Evolutionary conservation across 2,888 invertebrate genomes (phyloP).

Genomic region (Tetragnatha montana): DNA sequence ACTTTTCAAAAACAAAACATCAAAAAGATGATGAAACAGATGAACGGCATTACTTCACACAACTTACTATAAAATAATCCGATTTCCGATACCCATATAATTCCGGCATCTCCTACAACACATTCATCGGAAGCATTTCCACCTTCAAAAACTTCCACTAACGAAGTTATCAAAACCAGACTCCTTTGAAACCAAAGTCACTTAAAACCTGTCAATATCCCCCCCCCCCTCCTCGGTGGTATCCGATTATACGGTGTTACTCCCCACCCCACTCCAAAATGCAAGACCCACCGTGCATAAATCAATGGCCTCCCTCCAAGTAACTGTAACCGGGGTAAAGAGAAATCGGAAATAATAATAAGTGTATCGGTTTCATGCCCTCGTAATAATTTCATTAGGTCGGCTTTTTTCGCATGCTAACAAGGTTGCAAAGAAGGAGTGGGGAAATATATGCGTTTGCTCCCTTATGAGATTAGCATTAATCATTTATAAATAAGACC

Average conservation of each 20-base stretch:
- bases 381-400: slow-evolving; percentile 4
- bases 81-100: too few relatives aligned
- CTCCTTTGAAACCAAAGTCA: neutral
- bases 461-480: slow-evolving; percentile 57
- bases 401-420: neutral
- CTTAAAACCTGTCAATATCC: neutral
- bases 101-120: too few relatives aligned
- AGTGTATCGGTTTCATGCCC: neutral
- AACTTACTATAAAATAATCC: too few relatives aligned
- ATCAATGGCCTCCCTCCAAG: neutral
- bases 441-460: slow-evolving; percentile 26
- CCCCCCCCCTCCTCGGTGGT: neutral
- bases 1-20: too few relatives aligned
- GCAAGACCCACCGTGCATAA: neutral
- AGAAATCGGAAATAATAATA: slow-evolving; percentile 1
- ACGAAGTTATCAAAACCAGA: neutral
- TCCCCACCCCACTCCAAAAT: neutral
- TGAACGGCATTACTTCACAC: too few relatives aligned
- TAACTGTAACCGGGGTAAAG: neutral
- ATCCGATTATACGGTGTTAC: neutral
- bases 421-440: neutral
- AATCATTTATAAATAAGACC: slow-evolving; percentile 61
- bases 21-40: too few relatives aligned
- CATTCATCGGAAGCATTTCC: too few relatives aligned
- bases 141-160: too few relatives aligned